These are phyloP conservation scores for Drosophila varians DNA, from an alignment of 1,140 invertebrate genomes.

Conservation along the genomic window DNA sequence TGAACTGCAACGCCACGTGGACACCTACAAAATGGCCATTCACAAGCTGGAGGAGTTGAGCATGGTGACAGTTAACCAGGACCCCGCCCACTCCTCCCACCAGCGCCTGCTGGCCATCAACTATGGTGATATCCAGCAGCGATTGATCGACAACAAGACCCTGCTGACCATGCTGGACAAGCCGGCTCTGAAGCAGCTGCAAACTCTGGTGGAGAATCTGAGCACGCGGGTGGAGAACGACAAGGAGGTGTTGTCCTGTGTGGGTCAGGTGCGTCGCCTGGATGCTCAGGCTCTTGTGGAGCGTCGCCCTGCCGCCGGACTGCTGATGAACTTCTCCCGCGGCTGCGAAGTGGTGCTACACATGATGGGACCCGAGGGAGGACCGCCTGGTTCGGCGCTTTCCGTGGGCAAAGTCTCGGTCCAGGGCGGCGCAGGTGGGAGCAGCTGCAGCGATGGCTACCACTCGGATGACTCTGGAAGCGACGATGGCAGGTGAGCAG, in stretches of 20 bases:
- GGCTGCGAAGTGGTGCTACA: slow-evolving; percentile 91
- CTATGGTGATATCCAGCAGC: slow-evolving; percentile 91
- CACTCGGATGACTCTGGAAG: slow-evolving; percentile 92
- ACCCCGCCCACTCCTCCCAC: slow-evolving; percentile 94
- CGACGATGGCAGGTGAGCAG: slow-evolving; percentile 86
- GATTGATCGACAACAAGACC: slow-evolving; percentile 96
- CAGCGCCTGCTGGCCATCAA: slow-evolving; percentile 93
- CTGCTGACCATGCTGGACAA: slow-evolving; percentile 93
- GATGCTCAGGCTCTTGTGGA: slow-evolving; percentile 85
- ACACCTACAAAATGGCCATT: slow-evolving; percentile 93
- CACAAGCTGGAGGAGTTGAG: slow-evolving; percentile 94
- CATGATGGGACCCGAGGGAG: slow-evolving; percentile 87
- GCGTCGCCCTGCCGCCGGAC: slow-evolving; percentile 88
- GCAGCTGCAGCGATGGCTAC: slow-evolving; percentile 88
- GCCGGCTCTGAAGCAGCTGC: slow-evolving; percentile 85
- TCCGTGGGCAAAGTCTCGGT: slow-evolving; percentile 61
- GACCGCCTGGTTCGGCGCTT: slow-evolving; percentile 44
- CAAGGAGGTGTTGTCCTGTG: slow-evolving; percentile 88
- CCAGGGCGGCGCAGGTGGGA: slow-evolving; percentile 85
- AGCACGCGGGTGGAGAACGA: slow-evolving; percentile 88
- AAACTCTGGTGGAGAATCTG: slow-evolving; percentile 85
- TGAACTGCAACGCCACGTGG: slow-evolving; percentile 92
- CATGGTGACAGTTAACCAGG: slow-evolving; percentile 88
- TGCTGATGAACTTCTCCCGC: slow-evolving; percentile 92
- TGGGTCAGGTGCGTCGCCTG: slow-evolving; percentile 86